Evolutionary conservation across 2,797 vertebrate species (phyloP), one percentile per base, ranked within the genome.

Genomic region (Gymnodraco acuticeps): DNA sequence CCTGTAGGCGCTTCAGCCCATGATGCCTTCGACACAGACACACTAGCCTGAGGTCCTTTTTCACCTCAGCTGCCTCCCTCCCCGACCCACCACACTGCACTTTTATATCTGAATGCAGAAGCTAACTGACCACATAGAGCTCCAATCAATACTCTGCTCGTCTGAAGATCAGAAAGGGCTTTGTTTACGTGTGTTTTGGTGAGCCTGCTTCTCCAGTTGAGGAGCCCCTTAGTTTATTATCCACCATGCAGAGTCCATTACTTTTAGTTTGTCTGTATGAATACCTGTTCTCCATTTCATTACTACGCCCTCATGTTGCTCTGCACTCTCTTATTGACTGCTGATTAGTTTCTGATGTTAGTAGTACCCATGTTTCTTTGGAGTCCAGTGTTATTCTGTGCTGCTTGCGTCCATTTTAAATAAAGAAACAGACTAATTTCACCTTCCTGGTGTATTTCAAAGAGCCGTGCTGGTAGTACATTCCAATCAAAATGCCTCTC

Each of bases 111-210:
- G 80, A 90, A 90, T 83, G 84, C 87, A 89, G 67, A 81, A 80
- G 55, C 78, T 73, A 80, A 88, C 72, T 78, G 83, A 78, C 84
- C 80, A 79, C 75, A 85, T 87, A 68, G 70, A 70, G 83, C 60
- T 78, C 81, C 80, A 85, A 92, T 93, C 88, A 86, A 93, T 93
- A 90, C 67, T 91, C 67, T 87, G 67, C 79, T 86, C 77, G 58
- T 90, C 82, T 84, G 77, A 90, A 90, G 89, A 92, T 92, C 82
- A 92, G 89, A 93, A 84, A 78, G 75, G 78, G 51, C 74, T 90
- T 89, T 88, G 86, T 89, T 77, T 78, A 64, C 83, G 64, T 89
- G 84, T 80, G 70, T 80, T 86, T 89, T 42, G 7, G 45, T 81
- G 73, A 66, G 52, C 69, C 38, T 2, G 5, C 41, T 80, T 82